These are phyloP conservation scores for Chironomus tentans DNA, from an alignment of 2,888 invertebrate species.

Conservation along the genomic window DNA sequence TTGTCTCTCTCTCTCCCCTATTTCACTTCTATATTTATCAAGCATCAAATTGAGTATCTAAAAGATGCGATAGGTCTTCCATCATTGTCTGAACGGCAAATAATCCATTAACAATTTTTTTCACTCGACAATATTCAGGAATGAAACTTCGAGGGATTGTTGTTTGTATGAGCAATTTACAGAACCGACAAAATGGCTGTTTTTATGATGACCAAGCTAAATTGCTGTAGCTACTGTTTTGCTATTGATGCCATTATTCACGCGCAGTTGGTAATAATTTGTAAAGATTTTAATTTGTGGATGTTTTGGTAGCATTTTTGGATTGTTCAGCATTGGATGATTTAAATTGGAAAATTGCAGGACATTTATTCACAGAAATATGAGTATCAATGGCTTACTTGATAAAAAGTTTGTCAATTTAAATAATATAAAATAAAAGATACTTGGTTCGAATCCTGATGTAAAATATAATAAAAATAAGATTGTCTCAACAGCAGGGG, in stretches of 20 bases:
- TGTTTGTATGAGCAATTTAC: neutral
- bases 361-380: too few species aligned
- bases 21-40: neutral
- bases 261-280: neutral
- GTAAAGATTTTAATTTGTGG: neutral
- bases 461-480: too few species aligned
- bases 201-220: conserved; percentile 5
- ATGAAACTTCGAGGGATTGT: neutral
- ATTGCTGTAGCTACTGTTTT: neutral
- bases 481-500: too few species aligned
- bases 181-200: conserved; percentile 5
- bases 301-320: neutral
- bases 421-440: too few species aligned
- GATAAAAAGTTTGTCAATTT: too few species aligned
- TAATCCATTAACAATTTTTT: neutral
- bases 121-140: neutral
- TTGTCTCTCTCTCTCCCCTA: neutral
- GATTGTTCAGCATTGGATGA: neutral
- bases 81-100: neutral
- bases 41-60: neutral
- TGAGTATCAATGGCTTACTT: too few species aligned
- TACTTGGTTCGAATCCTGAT: too few species aligned
- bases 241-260: neutral
- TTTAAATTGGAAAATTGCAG: neutral
- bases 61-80: neutral